phyloP scores from a whole-genome alignment of 2,113 vertebrate species.

The Ovis aries region DNA sequence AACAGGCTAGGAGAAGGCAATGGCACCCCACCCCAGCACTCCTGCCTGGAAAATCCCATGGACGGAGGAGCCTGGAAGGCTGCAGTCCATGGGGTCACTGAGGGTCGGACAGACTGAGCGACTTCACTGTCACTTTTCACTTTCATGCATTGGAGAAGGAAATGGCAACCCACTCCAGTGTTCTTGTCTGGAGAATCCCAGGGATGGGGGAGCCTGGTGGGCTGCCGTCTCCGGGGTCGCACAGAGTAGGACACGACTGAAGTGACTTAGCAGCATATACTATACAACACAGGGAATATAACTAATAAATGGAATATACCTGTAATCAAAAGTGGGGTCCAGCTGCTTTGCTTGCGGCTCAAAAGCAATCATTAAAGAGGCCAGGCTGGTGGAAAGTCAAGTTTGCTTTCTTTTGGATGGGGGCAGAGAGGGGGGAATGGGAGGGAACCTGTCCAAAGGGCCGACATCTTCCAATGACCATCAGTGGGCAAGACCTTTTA shows the following conservation, averaged over 20 bases:
- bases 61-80: too few species aligned
- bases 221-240: too few species aligned
- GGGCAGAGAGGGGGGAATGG: not conserved
- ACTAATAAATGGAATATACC: not conserved
- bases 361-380: not conserved
- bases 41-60: too few species aligned
- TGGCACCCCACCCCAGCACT: too few species aligned
- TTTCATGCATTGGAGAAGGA: too few species aligned
- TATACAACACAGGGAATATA: not conserved
- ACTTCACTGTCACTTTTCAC: too few species aligned
- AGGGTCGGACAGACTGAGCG: too few species aligned
- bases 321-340: not conserved
- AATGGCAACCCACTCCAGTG: too few species aligned
- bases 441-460: not conserved
- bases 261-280: not conserved
- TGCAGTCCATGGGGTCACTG: too few species aligned
- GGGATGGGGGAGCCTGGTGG: too few species aligned
- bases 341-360: not conserved
- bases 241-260: too few species aligned
- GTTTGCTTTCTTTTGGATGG: not conserved
- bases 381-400: not conserved
- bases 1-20: not conserved
- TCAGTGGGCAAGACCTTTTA: not conserved
- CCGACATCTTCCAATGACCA: not conserved
- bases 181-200: too few species aligned